These are phyloP conservation scores for Aphaenogaster ashmeadi DNA, from an alignment of 1,140 invertebrate genomes.

Conservation along the genomic window DNA sequence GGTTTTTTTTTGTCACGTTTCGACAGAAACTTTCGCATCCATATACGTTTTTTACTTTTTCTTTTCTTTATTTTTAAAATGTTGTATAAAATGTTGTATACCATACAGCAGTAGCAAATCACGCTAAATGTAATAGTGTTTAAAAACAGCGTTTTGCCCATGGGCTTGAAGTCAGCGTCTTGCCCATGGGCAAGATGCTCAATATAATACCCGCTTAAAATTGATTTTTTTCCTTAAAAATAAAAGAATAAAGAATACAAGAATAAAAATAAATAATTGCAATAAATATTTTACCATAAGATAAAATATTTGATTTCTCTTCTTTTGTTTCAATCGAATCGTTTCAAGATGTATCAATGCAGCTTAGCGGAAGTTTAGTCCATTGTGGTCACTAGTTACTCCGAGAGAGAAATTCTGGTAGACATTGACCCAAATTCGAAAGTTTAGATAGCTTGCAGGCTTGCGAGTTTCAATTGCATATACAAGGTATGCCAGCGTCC, in stretches of 20 bases:
- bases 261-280: background rate
- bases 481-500: background rate
- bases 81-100: too few species aligned
- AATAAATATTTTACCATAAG: background rate
- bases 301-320: background rate
- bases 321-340: background rate
- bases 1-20: too few species aligned
- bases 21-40: too few species aligned
- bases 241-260: background rate
- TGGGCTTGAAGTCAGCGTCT: too few species aligned
- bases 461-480: background rate
- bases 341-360: background rate
- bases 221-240: background rate
- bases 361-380: background rate
- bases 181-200: too few species aligned
- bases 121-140: too few species aligned
- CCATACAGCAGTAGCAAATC: too few species aligned
- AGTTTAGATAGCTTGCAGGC: constrained; percentile 17
- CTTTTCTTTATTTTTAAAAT: too few species aligned
- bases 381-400: constrained; percentile 18
- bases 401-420: constrained; percentile 14
- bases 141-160: too few species aligned
- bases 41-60: too few species aligned
- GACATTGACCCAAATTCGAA: constrained; percentile 52
- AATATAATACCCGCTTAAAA: background rate